A percentile compares a stretch with the other conserved stretches of the same genome.
These are phyloP conservation scores for Marcusenius ussheri DNA, from an alignment of 2,113 vertebrate species.

Conservation along the genomic window DNA sequence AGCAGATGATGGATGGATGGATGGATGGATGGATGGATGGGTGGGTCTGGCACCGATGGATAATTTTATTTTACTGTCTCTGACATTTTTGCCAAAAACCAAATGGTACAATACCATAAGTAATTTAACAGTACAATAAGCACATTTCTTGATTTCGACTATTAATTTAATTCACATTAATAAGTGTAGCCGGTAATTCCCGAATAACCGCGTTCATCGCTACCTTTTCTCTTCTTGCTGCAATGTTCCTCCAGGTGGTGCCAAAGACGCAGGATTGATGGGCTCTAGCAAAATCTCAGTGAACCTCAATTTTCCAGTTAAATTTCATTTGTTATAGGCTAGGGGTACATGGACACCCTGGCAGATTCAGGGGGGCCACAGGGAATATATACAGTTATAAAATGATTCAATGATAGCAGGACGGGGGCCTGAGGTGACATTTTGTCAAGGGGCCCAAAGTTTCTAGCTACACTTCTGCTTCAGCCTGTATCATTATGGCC, in stretches of 20 bases:
- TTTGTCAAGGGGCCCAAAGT: background rate
- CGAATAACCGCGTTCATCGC: background rate
- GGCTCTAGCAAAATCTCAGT: background rate
- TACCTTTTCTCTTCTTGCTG: background rate
- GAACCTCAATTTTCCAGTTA: background rate
- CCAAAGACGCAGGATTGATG: constrained; percentile 12
- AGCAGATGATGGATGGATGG: background rate
- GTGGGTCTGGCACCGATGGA: background rate
- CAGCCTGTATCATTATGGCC: background rate
- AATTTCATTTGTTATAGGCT: background rate
- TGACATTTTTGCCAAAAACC: background rate
- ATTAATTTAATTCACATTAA: background rate
- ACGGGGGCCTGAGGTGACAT: background rate
- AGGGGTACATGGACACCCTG: background rate
- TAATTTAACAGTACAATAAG: background rate
- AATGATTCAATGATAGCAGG: background rate
- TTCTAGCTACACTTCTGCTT: background rate
- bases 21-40: background rate
- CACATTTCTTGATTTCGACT: background rate
- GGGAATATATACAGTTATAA: background rate
- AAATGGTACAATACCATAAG: background rate
- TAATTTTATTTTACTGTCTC: background rate
- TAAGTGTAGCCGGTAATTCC: background rate
- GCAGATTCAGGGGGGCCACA: background rate
- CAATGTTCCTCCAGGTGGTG: constrained; percentile 43